Evolutionary conservation across 1,140 invertebrate species (phyloP).

Genomic region (Chironomus tepperi): DNA sequence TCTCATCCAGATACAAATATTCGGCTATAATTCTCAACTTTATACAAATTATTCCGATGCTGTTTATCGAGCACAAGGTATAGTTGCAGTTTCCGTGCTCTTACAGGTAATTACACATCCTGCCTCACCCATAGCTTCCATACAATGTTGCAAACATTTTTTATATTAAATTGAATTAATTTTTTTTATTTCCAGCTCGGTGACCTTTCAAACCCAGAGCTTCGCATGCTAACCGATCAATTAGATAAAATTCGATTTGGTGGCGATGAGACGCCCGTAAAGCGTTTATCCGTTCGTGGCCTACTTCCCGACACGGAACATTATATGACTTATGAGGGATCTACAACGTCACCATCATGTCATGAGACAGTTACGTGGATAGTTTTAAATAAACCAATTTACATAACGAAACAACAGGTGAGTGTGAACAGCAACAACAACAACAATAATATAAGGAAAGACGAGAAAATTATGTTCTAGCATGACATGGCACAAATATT

Average conservation of each 20-base stretch:
- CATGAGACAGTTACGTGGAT: slow-evolving; percentile 93
- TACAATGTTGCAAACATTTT: neutral
- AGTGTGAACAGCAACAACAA: too few species aligned
- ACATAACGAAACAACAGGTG: slow-evolving; percentile 91
- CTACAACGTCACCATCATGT: slow-evolving; percentile 87
- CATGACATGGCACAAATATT: neutral
- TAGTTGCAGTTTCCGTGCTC: slow-evolving; percentile 78
- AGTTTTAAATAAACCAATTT: slow-evolving; percentile 92
- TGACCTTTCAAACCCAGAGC: slow-evolving; percentile 74
- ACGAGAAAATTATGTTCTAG: neutral
- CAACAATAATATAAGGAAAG: too few species aligned
- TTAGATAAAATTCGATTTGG: slow-evolving; percentile 79
- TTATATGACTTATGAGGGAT: slow-evolving; percentile 97
- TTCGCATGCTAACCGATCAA: slow-evolving; percentile 78
- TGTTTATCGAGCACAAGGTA: slow-evolving; percentile 76
- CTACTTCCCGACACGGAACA: slow-evolving; percentile 85
- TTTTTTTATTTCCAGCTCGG: slow-evolving; percentile 58
- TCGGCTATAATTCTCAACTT: slow-evolving; percentile 87
- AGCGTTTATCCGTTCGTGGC: slow-evolving; percentile 70
- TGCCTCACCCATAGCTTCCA: neutral
- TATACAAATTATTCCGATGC: slow-evolving; percentile 88
- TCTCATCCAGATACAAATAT: slow-evolving; percentile 80
- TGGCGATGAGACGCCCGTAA: slow-evolving; percentile 72
- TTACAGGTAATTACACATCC: slow-evolving; percentile 59
- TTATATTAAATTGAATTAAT: slow-evolving; percentile 18